phyloP scores from a whole-genome alignment of 1,140 invertebrate genomes.

The Tetragnatha versicolor region DNA sequence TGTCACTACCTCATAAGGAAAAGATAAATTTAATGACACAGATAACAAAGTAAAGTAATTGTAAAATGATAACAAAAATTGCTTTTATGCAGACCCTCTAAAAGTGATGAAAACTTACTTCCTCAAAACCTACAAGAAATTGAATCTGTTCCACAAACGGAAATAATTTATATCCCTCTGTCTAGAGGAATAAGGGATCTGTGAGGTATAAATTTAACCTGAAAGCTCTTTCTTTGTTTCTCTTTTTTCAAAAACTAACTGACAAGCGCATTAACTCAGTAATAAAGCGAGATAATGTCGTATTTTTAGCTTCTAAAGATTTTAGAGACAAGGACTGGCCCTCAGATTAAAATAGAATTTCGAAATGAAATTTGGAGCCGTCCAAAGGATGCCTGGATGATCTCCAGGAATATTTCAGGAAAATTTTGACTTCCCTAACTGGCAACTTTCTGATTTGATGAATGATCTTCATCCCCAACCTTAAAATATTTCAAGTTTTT shows the following conservation, averaged over 20 bases:
- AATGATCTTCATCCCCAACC: conserved; percentile 4
- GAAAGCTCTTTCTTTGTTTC: background rate
- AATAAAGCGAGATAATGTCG: conserved; percentile 19
- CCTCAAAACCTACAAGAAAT: no score
- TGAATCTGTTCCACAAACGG: no score
- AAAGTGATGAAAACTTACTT: no score
- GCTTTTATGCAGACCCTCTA: no score
- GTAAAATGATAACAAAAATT: no score
- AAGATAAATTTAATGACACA: no score
- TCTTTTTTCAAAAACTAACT: background rate
- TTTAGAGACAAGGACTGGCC: conserved; percentile 3
- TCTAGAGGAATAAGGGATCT: no score
- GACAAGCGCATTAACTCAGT: conserved; percentile 21
- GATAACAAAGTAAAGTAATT: no score
- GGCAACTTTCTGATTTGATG: conserved; percentile 4
- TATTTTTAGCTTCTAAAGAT: conserved; percentile 40
- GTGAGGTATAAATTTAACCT: background rate
- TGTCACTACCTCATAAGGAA: no score
- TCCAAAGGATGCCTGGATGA: conserved; percentile 33
- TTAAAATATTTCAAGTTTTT: background rate
- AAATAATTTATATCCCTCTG: no score
- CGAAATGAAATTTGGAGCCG: conserved; percentile 32
- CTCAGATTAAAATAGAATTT: conserved; percentile 46
- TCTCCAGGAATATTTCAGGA: conserved; percentile 10
- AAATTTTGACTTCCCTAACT: background rate